Conservation (phyloP, 2,113 vertebrate genomes). For the Rhizomys pruinosus region DNA sequence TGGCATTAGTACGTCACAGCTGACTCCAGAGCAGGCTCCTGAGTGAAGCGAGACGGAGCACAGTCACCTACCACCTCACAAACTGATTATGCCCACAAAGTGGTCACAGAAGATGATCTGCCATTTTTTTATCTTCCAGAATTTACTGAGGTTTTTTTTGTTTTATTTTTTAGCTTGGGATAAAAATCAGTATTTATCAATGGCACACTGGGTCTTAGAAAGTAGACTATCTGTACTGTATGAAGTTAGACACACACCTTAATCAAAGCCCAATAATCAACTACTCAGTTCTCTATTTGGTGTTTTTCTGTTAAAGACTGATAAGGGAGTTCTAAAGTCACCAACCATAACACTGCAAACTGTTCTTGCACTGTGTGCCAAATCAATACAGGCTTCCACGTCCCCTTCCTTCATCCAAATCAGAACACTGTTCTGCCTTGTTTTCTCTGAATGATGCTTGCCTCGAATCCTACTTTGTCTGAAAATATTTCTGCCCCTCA, state of each 20-base stretch:
- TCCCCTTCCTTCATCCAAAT: background rate
- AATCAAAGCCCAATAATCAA: background rate
- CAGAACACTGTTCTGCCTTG: background rate
- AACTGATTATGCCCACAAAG: background rate
- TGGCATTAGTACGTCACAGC: constrained; percentile 88
- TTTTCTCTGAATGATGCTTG: background rate
- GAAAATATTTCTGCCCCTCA: background rate
- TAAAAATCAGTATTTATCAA: constrained; percentile 2
- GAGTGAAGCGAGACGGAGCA: constrained; percentile 67
- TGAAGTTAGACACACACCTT: background rate
- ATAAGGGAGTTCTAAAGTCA: background rate
- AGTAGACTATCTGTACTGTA: background rate
- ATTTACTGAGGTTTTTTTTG: background rate
- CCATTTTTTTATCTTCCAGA: background rate
- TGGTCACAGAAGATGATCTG: background rate
- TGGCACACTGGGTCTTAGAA: background rate
- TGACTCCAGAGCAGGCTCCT: constrained; percentile 88
- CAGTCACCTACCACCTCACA: background rate
- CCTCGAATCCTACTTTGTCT: background rate
- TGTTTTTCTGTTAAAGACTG: background rate
- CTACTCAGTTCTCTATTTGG: background rate
- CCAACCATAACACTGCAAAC: background rate
- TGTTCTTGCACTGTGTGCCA: background rate
- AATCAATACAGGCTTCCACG: background rate
- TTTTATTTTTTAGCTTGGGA: background rate